Evolutionary conservation across 64 coral and sea anemone species (phyloP), one percentile per base, ranked within the genome.

Genomic region (Orbicella faveolata): DNA sequence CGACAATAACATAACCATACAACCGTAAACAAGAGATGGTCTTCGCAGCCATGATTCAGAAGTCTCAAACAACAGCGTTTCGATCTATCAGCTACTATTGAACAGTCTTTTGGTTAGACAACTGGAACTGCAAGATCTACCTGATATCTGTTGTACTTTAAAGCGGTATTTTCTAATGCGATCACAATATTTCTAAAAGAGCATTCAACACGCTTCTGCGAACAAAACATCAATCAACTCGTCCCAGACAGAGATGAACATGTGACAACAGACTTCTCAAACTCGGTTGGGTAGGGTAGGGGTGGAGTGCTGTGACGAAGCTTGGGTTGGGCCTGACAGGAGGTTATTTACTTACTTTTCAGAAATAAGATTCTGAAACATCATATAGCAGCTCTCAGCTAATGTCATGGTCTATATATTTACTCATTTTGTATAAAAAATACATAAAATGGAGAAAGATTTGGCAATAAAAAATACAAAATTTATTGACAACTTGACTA

Each of bases 1-100:
- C 82, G 2, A 85, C n/a, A 52, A 85, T 6, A 73, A 85, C 65
- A 85, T 52, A 85, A 73, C 30, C 35, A 67, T 6, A 51, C 36
- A 85, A 21, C 21, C 37, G 39, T 39, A 62, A 37, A 55, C 9
- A 81, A 62, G 26, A 35, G 2, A 12, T 26, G 1, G 52, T 55
- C 15, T 63, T 59, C 23, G 23, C 21, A 3, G 64, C 63, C 82
- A 85, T 85, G 10, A 26, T 26, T 9, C 6, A 26, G 67, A n/a
- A 1, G 37, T 53, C 21, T 36, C n/a, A 73, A 73, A 20, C 3
- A 10, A 63, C 0, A 68, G 0, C 61, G 30, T 44, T 3, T 6
- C 30, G 25, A 6, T 66, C 63, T 62, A 52, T 70, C 12, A 14
- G 2, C 7, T 18, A 52, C 35, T 41, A 21, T 9, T 9, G 4